Base-by-base conservation (phyloP, 2,888 invertebrate genomes). In the Dysmachus trigonus region DNA sequence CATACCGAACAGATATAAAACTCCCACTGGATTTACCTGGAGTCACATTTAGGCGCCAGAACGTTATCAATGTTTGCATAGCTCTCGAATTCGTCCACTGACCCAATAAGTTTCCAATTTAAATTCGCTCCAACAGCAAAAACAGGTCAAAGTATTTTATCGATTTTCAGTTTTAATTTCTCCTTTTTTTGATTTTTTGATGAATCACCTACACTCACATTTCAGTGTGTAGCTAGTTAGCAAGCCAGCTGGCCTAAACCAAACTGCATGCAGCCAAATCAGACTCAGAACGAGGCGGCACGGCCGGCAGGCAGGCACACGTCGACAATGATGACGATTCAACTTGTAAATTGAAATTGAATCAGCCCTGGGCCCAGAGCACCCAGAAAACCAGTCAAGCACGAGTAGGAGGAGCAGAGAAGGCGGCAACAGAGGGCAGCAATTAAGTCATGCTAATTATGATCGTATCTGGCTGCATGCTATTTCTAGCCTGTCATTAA, bases 361-460 rank as follows among this genome's bases (percentile, higher is more conserved):
- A 62, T 62, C 62, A 62, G 62, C 27, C 62, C 22, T 27, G 62
- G 62, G 27, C 18, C 22, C 22, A 10, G 62, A 62, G 62, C 27
- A 13, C 22, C 62, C 51, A 51, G 51, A 62, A n/a, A 27, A 62
- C 62, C 27, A 62, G 62, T 27, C 62, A 62, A 62, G 22, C 62
- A 27, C 22, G 27, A 22, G 38, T 41, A 41, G 62, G 62, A 22
- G 22, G 18, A 62, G 62, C 4, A 62, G 62, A 62, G 51, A 2
- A 22, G 62, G 62, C 62, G 62, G 62, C 62, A 27, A 62, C 62
- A 62, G 62, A 22, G 62, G 62, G 62, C 62, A 76, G 76, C 38
- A 22, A 76, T 76, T 38, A 76, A 76, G 76, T 76, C 76, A 76
- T 76, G 76, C 76, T 76, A 76, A 76, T 76, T 76, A 76, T 76